Percentiles rank a stretch among this genome's conserved stretches.
phyloP scores from a whole-genome alignment of 2,888 invertebrate species.

The Hydraecia micacea region DNA sequence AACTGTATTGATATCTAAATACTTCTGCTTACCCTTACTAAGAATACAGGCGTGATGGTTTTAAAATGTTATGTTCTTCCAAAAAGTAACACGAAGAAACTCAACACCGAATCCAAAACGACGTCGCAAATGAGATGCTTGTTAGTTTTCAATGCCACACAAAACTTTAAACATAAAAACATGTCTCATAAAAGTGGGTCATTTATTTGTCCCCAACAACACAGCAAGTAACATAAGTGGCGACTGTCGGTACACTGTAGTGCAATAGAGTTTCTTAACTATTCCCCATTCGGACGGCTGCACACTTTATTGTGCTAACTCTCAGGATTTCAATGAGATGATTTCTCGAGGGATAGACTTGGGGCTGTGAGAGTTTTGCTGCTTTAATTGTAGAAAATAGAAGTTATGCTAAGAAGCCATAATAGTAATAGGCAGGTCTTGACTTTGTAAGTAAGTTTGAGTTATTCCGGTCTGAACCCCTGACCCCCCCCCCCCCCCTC shows the following conservation, averaged over 20 bases:
- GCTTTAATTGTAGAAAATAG: constrained; percentile 38
- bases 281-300: constrained; percentile 58
- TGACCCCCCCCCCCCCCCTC: no score
- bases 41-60: no score
- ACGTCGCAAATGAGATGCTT: constrained; percentile 12
- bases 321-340: constrained; percentile 56
- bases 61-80: background rate
- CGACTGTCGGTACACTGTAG: constrained; percentile 58
- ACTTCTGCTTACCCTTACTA: background rate
- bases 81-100: background rate
- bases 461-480: no score
- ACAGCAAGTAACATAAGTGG: constrained; percentile 59
- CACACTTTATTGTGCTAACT: constrained; percentile 59
- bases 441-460: background rate
- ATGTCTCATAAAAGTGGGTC: constrained; percentile 39
- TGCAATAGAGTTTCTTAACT: constrained; percentile 68
- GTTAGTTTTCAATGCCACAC: constrained; percentile 44
- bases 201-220: constrained; percentile 43
- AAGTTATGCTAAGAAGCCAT: constrained; percentile 11
- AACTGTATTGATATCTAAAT: background rate
- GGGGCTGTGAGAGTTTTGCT: constrained; percentile 31
- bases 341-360: constrained; percentile 60
- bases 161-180: constrained; percentile 52
- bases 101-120: background rate
- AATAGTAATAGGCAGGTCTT: background rate